Percentiles rank a stretch among this genome's conserved stretches.
Evolutionary conservation across 2,113 vertebrate species (phyloP).

Genomic region (Ictalurus punctatus): DNA sequence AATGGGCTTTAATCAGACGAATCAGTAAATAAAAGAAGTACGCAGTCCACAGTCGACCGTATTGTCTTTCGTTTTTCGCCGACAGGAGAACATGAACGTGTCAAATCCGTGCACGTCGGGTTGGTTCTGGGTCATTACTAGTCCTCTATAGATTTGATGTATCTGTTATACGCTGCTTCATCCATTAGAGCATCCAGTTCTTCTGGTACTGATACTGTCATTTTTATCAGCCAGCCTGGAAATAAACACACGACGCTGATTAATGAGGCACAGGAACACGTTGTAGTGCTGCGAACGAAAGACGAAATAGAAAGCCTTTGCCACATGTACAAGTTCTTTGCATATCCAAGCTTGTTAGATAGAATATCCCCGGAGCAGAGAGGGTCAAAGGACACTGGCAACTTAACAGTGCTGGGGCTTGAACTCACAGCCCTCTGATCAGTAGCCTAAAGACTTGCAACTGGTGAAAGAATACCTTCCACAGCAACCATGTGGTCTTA

Average conservation of each 20-base stretch:
- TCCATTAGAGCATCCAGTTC: slow-evolving; percentile 91
- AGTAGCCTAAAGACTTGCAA: not conserved
- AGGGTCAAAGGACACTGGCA: not conserved
- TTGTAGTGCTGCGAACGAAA: not conserved
- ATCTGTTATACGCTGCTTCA: slow-evolving; percentile 91
- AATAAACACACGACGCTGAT: not conserved
- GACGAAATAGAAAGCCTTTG: too few species aligned
- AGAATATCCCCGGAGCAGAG: not conserved
- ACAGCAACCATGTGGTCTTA: not conserved
- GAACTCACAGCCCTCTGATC: not conserved
- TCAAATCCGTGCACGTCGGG: slow-evolving; percentile 28
- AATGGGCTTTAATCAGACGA: slow-evolving; percentile 23
- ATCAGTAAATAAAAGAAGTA: slow-evolving; percentile 29
- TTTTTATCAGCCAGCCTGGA: slow-evolving; percentile 97
- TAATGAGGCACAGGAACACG: not conserved
- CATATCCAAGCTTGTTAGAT: not conserved
- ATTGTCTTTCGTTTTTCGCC: slow-evolving; percentile 10
- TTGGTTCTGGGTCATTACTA: slow-evolving; percentile 59
- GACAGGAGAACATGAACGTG: not conserved
- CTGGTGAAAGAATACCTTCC: not conserved
- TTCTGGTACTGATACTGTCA: slow-evolving; percentile 87
- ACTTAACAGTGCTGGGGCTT: not conserved
- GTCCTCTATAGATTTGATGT: slow-evolving; percentile 91
- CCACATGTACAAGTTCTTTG: not conserved
- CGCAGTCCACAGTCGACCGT: slow-evolving; percentile 16